Evolutionary conservation across 2,113 vertebrate species (phyloP).

Genomic region (Hippocampus guttulatus): DNA sequence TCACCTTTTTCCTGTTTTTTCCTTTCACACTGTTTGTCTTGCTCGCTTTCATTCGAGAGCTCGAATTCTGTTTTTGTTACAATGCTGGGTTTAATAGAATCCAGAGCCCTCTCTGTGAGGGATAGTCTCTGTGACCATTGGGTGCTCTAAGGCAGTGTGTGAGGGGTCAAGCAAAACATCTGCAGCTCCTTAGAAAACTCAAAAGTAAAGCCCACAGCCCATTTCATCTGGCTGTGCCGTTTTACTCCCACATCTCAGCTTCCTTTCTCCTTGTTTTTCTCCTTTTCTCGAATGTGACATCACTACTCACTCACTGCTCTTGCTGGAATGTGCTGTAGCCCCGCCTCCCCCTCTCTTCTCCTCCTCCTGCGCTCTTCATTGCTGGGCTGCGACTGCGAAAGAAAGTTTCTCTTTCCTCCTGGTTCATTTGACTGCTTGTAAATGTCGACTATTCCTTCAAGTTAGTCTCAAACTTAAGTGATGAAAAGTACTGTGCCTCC

Average conservation of each 20-base stretch:
- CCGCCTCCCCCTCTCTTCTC: conserved; percentile 41
- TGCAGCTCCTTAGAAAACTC: conserved; percentile 1
- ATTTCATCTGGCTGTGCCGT: conserved; percentile 35
- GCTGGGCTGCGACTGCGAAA: conserved; percentile 43
- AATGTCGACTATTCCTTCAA: conserved; percentile 4
- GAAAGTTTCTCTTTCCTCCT: conserved; percentile 49
- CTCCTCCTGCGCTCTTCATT: conserved; percentile 41
- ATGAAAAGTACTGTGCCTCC: not conserved
- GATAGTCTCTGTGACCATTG: not conserved
- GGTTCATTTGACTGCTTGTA: conserved; percentile 20
- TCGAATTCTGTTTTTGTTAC: not conserved
- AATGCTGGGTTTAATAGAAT: not conserved
- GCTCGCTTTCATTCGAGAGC: conserved; percentile 5
- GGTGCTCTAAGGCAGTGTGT: not conserved
- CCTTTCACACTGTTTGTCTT: not conserved
- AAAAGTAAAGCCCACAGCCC: conserved; percentile 25
- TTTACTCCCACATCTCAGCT: conserved; percentile 13
- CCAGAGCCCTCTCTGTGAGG: not conserved
- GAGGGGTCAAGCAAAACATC: not conserved
- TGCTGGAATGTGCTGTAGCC: conserved; percentile 62
- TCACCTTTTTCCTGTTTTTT: conserved; percentile 11
- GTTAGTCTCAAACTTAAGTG: conserved; percentile 3
- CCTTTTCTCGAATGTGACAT: conserved; percentile 57
- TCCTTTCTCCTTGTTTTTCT: conserved; percentile 36
- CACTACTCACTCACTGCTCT: conserved; percentile 50